Evolutionary conservation across 2,888 invertebrate species (phyloP), one percentile per base, ranked within the genome.

Genomic region (Andrena marginata): DNA sequence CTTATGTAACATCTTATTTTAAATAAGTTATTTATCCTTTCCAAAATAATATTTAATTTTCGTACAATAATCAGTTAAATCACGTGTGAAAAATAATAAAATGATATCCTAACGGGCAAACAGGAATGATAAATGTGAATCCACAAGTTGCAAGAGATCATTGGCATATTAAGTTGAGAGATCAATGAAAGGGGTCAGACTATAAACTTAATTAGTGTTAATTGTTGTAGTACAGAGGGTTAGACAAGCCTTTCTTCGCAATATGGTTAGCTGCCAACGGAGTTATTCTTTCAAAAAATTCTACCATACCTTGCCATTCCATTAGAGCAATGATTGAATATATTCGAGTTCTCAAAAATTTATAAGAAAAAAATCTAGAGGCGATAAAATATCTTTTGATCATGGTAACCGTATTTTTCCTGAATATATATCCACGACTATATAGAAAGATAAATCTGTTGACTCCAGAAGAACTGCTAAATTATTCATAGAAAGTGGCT

Each of bases 101-200:
- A 20, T 20, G 51, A 5, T 4, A 42, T 42, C 42, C 42, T 42
- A 4, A 2, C 20, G 51, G 20, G n/a, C 20, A 20, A 51, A 8
- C 51, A 51, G 8, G 20, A 51, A 20, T 2, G 20, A 51, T 20
- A 51, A 20, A 51, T 20, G 8, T n/a, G 51, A 51, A 51, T 51
- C 20, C 51, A 51, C 20, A 51, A 8, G 8, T 51, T 20, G 8
- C 20, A 8, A 51, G 51, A 20, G 51, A 51, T 20, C 51, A 20
- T 51, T 51, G 20, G 51, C 51, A 51, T 20, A 51, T n/a, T 20
- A 51, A 51, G 20, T 51, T 51, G 51, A 51, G 51, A 20, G 65
- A n/a, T 65, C 42, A 26, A n/a, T 64, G 51, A 51, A 51, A 8
- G 51, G 51, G 51, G 51, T 51, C 51, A 51, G 51, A 51, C n/a